Evolutionary conservation across 2,113 vertebrate species (phyloP), one percentile per base, ranked within the genome.

Genomic region (Nothocercus julius): DNA sequence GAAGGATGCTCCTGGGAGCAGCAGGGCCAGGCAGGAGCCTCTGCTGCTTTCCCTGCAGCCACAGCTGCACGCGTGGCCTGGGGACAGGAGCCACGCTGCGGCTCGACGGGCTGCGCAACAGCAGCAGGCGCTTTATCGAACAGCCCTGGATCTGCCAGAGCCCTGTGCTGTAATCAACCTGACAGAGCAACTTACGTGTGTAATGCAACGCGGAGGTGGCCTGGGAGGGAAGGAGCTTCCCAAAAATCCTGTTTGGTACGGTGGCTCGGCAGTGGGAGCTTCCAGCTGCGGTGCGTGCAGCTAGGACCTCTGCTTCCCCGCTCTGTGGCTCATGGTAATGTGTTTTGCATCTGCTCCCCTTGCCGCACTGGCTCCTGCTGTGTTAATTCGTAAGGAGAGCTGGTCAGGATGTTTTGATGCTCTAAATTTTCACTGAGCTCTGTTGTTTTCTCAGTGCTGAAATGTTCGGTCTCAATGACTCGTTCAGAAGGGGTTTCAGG

Each of bases 321-420:
- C 87, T 53, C 36, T 1, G 5, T 2, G 30, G 76, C 61, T 44
- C 74, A 7, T 9, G 7, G 58, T 9, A 27, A 74, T 1, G 42
- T 28, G 73, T 13, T 79, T 22, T 53, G 73, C 51, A 22, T 54
- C 69, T 42, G 49, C 6, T 32, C 28, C 5, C 3, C 17, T 22
- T 5, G 47, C 10, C 4, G 89, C 30, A 20, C 40, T 42, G 47
- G 80, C 59, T 78, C 80, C 81, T 7, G 15, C 87, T 22, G 79
- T 5, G n/a, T 5, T 7, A 7, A 49, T 7, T 74, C 70, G 0
- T 3, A 11, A 5, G 20, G 42, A 14, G 49, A 4, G 30, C 5
- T 5, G 76, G 24, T n/a, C 12, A 13, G 95, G 90, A 62, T 88
- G 92, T 92, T 96, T 92, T 73, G 90, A 84, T 94, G 92, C 83